Evolutionary conservation across 2,888 invertebrate genomes (phyloP).

Genomic region (Leptinotarsa rubiginosa): DNA sequence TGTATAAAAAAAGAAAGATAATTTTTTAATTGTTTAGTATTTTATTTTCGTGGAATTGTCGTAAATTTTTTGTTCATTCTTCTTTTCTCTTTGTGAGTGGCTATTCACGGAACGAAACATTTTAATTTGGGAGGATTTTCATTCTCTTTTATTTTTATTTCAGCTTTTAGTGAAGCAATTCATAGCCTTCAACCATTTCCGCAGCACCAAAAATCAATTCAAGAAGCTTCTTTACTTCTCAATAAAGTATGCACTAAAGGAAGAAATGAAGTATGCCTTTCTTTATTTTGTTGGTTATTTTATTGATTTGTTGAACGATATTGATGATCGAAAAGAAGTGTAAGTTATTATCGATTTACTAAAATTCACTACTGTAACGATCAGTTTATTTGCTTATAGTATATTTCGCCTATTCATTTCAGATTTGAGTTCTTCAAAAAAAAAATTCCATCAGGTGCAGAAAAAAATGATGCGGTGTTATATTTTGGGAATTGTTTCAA

Average conservation of each 20-base stretch:
- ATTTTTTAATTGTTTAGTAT: too few species aligned
- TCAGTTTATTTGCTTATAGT: not conserved
- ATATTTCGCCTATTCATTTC: constrained; percentile 1
- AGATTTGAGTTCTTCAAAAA: constrained; percentile 31
- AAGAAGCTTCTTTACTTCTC: constrained; percentile 30
- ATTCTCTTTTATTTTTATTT: constrained; percentile 19
- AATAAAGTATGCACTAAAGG: constrained; percentile 30
- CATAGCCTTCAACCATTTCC: constrained; percentile 30
- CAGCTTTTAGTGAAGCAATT: constrained; percentile 37
- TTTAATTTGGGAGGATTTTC: constrained; percentile 22
- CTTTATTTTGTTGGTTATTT: constrained; percentile 32
- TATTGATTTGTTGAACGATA: constrained; percentile 28
- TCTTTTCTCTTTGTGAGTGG: too few species aligned
- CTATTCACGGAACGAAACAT: constrained; percentile 13
- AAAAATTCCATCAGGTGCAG: constrained; percentile 23
- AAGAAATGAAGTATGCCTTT: constrained; percentile 28
- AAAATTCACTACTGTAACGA: not conserved
- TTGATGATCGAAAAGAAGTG: constrained; percentile 32
- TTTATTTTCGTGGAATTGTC: too few species aligned
- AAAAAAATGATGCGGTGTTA: constrained; percentile 36
- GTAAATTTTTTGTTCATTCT: too few species aligned
- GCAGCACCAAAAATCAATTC: constrained; percentile 16
- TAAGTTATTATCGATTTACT: constrained; percentile 19
- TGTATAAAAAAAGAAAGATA: too few species aligned
- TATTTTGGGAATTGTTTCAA: constrained; percentile 29